Evolutionary conservation across 2,797 vertebrate genomes (phyloP), one percentile per base, ranked within the genome.

Genomic region (Aselliscus stoliczkanus): DNA sequence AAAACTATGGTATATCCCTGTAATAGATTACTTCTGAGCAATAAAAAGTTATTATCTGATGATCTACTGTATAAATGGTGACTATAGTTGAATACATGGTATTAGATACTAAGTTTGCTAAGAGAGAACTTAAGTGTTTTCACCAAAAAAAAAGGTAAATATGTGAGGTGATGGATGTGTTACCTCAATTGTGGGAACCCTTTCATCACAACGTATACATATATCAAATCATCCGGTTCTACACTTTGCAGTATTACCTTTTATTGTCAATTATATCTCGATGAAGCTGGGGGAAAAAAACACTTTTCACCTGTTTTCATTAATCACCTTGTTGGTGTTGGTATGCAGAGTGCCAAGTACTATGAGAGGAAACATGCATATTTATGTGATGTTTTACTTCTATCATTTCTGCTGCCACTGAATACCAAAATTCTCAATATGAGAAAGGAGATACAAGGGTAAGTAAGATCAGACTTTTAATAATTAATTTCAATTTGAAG

Each of bases 401-500:
- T 76, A 29, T 84, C 54, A 95, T 65, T 96, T 87, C 81, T 75
- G 39, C 44, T 44, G 44, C 65, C n/a, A 83, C 0, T 94, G 65
- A 87, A 90, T 82, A 87, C 20, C 72, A 73, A 37, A 20, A 79
- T 77, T 47, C 37, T 69, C 14, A 80, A 93, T 47, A 76, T 18
- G 27, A 90, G 77, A 76, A 91, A 88, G 79, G 47, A 90, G 65
- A 93, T 72, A 80, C 20, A 81, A 56, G 67, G 52, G 2, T 64
- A 93, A 90, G 2, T 64, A 93, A 90, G 77, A 80, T 50, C 73
- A 69, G 76, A 82, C 64, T 84, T 88, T 95, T 69, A 95, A 58
- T 58, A 93, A 94, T 90, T 94, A 83, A 79, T 44, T 52, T 69
- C 1, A 69, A 90, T 47, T 90, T 39, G 8, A 96, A 84, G 20